Base-by-base conservation (phyloP, 1,140 invertebrate genomes). In the Diabrotica virgifera region DNA sequence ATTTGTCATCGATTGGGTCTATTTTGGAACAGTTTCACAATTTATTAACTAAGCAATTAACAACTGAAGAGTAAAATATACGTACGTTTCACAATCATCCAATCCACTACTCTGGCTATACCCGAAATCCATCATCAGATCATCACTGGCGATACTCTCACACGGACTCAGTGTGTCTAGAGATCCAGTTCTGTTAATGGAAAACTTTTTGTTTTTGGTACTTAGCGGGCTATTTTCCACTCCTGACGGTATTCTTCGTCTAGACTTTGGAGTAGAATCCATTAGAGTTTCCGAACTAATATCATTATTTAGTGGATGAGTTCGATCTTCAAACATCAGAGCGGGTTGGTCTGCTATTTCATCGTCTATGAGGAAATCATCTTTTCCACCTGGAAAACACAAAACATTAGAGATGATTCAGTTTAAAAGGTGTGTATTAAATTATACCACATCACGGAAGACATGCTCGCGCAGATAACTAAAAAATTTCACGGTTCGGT, bases 261-360 rank as follows among this genome's bases (percentile, higher is more conserved):
- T 71, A 40, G 64, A 50, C 62, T 70, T 70, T 12, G 69, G 68
- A 38, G 64, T 65, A 14, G 68, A 67, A 9, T 72, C 72, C 24
- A 74, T 63, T 12, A 75, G 63, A 13, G 74, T 77, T 11, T 76
- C 78, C 1, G 80, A 81, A 65, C 65, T 72, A n/a, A 69, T 68
- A 55, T 62, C 60, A 5, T 80, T 64, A 5, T 66, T 74, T 5
- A 67, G 73, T 10, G 77, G 78, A 9, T 79, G 50, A 0, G 83
- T 82, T 3, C 40, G 6, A 77, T 88, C 87, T 74, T 89, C 85
- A 74, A 93, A 92, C 3, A 91, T 83, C 57, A 95, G 78, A 0
- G 87, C 92, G 8, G 93, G 93, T 76, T 95, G 93, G 79, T 95
- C 93, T 9, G 90, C 90, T 55, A 95, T 95, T 78, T 95, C 93